Percentiles rank a stretch among this genome's conserved stretches.
Conservation (phyloP, 2,113 vertebrate species). For the Athene noctua region DNA sequence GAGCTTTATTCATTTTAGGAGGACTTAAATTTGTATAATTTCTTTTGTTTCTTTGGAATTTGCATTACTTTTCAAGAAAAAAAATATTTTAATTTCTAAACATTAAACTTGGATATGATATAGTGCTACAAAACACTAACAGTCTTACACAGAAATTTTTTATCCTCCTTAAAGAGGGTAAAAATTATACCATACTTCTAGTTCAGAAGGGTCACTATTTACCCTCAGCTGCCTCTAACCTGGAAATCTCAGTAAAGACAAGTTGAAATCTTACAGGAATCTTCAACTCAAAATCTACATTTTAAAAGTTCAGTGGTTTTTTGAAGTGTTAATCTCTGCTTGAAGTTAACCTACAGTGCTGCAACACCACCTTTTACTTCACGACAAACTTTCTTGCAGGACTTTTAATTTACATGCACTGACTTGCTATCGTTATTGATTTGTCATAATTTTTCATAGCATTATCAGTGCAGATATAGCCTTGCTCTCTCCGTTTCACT, state of each 20-base stretch:
- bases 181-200: not conserved
- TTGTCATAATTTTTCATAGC: not conserved
- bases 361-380: not conserved
- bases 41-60: not conserved
- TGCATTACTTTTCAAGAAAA: not conserved
- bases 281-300: not conserved
- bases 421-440: not conserved
- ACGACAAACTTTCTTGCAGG: not conserved
- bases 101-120: not conserved
- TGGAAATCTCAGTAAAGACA: not conserved
- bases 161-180: not conserved
- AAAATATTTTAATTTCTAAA: not conserved
- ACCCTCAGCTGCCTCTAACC: not conserved
- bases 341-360: not conserved
- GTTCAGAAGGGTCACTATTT: not conserved
- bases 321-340: not conserved
- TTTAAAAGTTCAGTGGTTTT: accelerated
- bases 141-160: not conserved
- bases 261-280: not conserved
- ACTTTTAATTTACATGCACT: not conserved
- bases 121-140: not conserved
- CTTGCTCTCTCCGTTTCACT: not conserved
- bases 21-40: not conserved
- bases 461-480: not conserved
- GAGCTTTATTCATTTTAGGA: not conserved